Conservation (phyloP, 64 coral and sea anemone genomes). For the Astreopora myriophthalma region DNA sequence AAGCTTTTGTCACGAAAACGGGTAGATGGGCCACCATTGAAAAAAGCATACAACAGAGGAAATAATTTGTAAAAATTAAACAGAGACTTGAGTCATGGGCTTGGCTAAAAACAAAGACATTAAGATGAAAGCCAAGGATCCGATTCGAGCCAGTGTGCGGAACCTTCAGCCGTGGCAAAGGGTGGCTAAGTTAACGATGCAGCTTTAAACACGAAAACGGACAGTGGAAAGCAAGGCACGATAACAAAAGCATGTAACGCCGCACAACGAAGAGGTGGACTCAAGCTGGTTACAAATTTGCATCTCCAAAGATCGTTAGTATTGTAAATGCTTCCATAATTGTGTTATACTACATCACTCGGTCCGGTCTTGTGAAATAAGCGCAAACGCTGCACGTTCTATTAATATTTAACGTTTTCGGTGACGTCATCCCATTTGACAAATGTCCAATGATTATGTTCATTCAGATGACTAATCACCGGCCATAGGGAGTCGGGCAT, state of each 20-base stretch:
- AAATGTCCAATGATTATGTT: constrained; percentile 72
- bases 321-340: constrained; percentile 39
- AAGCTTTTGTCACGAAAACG: constrained; percentile 48
- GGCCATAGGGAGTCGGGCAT: constrained; percentile 26
- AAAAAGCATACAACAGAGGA: constrained; percentile 8
- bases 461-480: constrained; percentile 42
- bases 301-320: constrained; percentile 28
- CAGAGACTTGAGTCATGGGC: constrained; percentile 14
- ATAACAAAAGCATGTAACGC: background rate
- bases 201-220: background rate
- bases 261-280: background rate
- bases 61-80: constrained; percentile 70
- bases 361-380: background rate
- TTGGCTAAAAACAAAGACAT: constrained; percentile 41
- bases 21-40: constrained; percentile 13
- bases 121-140: constrained; percentile 50
- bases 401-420: constrained; percentile 84
- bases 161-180: too few relatives aligned
- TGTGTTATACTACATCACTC: constrained; percentile 46
- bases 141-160: too few relatives aligned
- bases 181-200: background rate
- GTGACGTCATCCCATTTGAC: constrained; percentile 75
- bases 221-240: background rate
- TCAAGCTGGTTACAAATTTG: background rate
- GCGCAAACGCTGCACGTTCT: constrained; percentile 77